Base-by-base conservation (phyloP, 2,797 vertebrate species). In the Gymnodraco acuticeps region DNA sequence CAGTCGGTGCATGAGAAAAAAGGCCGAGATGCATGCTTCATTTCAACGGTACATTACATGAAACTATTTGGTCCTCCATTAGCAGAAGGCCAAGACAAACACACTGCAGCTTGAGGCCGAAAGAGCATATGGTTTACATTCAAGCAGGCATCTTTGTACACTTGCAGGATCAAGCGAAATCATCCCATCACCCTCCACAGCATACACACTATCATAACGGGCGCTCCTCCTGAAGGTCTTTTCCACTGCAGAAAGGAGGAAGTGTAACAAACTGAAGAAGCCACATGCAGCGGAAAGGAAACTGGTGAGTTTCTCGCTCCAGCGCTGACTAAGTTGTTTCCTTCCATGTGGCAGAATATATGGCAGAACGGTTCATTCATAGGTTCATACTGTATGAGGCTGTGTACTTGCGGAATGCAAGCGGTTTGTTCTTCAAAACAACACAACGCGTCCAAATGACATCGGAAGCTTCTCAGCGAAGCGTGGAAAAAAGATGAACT, bases 11-110 rank as follows among this genome's bases (percentile, higher is more conserved):
- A 58, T 27, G 62, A 69, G 80, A 70, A 69, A 3, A 67, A 64
- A 65, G 59, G 52, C 63, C 10, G 23, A 52, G 70, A 76, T 48
- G 68, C 69, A 73, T 13, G 81, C 78, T 81, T 88, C 47, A 66
- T 74, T 79, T 85, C 75, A 80, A 59, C 10, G 20, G 64, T 55
- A 62, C 77, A 86, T 88, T 89, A 87, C 80, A 83, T 83, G 80
- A 88, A 92, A 80, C 80, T 64, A 87, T 84, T 86, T 88, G 87
- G 81, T 87, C 85, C 86, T 77, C 78, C 7, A 69, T 91, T 87
- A 80, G 75, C 72, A 85, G 2, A 53, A 60, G 62, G 89, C 89
- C 93, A 93, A 91, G 70, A 84, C 89, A 93, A 92, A 91, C 86
- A 92, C 59, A 48, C 71, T 83, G 78, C 86, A 90, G 92, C 90